Base-by-base conservation (phyloP, 2,888 invertebrate genomes). In the Troides aeacus region DNA sequence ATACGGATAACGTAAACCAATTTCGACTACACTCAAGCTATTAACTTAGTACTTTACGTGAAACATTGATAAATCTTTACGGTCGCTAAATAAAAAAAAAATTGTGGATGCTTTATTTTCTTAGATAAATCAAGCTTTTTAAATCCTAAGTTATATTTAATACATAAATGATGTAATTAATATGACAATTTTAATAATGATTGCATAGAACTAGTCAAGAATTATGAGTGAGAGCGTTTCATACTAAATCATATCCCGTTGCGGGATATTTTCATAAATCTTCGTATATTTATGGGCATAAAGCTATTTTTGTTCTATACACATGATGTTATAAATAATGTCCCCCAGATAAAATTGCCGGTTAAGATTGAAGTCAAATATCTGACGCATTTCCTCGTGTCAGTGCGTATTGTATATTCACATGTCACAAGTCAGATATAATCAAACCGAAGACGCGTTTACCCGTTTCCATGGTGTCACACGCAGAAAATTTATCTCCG, bases 301-400 rank as follows among this genome's bases (percentile, higher is more conserved):
- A 15, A 46, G 46, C 15, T 15, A 15, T 46, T 46, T 46, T 46
- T 15, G 15, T 15, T 12, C 15, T 46, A 15, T 12, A 12, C 46
- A 15, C 12, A 46, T 46, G 12, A 42, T 12, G 46, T 46, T 46
- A 46, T 12, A 61, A 61, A 61, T 61, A 61, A 42, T 60, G 1
- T 39, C 8, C 36, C 64, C 10, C 12, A 30, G 36, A 56, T 36
- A 64, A 64, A 56, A 46, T 46, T 46, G 46, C 15, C 15, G 46
- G 15, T 15, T 15, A 46, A 12, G 56, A 63, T 46, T 46, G 10
- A 50, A 59, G n/a, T 57, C 42, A 69, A 61, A 69, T 69, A 64
- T 69, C 64, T 64, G 61, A 39, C 56, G 61, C 64, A 60, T 61
- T 56, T 64, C 60, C 64, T 69, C 56, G 39, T 61, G 64, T 69